Evolutionary conservation across 2,797 vertebrate species (phyloP).

Genomic region (Mormyrus hasselquistii): DNA sequence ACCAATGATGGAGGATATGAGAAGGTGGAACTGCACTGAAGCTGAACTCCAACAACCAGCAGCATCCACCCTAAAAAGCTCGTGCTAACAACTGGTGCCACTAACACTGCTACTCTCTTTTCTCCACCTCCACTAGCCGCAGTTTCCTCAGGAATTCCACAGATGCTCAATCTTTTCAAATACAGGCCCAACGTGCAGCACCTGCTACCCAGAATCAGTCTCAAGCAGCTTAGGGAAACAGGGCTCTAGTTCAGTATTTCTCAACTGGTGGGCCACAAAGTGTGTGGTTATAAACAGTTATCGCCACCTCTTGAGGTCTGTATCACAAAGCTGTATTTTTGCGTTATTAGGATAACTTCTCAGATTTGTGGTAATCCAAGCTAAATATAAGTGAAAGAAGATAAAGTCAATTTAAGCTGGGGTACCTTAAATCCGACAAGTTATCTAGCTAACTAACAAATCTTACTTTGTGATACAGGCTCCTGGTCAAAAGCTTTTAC

Average conservation of each 20-base stretch:
- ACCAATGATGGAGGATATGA: neutral
- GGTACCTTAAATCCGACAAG: neutral
- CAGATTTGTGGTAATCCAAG: neutral
- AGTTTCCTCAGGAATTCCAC: neutral
- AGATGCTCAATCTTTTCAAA: neutral
- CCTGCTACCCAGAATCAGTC: neutral
- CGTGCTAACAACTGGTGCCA: neutral
- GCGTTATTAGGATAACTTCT: neutral
- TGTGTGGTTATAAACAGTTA: neutral
- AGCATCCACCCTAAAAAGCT: neutral
- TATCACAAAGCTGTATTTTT: neutral
- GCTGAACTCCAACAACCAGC: too few species aligned
- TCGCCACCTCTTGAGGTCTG: neutral
- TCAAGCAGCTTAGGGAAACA: neutral
- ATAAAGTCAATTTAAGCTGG: neutral
- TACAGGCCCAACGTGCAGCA: neutral
- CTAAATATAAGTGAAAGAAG: neutral
- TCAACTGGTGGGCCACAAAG: neutral
- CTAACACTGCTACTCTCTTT: neutral
- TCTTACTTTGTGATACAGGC: neutral
- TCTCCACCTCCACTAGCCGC: neutral
- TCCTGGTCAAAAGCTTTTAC: neutral
- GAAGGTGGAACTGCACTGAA: neutral
- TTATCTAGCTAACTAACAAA: neutral
- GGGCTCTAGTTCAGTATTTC: neutral